Evolutionary conservation across 1,140 invertebrate genomes (phyloP).

Genomic region (Magallana gigas): DNA sequence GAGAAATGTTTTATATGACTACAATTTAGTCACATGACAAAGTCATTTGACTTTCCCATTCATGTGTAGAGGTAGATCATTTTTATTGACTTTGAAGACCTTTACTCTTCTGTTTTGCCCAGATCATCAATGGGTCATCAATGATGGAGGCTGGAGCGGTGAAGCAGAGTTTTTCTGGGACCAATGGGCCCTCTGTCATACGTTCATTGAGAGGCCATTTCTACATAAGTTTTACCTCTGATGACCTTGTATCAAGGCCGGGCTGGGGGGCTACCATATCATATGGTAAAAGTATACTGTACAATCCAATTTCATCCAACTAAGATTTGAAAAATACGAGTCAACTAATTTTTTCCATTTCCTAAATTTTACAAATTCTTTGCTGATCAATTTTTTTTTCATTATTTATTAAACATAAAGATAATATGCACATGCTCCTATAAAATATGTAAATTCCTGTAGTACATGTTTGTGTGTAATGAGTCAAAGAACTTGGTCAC

Average conservation of each 20-base stretch:
- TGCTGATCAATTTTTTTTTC: no score
- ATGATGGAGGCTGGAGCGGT: background rate
- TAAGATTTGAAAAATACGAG: no score
- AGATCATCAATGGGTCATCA: background rate
- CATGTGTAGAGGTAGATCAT: background rate
- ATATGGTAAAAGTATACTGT: slow-evolving; percentile 51
- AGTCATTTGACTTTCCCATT: background rate
- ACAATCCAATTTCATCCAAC: no score
- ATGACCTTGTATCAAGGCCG: slow-evolving; percentile 55
- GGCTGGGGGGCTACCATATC: slow-evolving; percentile 63
- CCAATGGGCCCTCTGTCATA: background rate
- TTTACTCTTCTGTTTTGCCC: background rate
- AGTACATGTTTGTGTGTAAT: background rate
- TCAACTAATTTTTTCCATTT: no score
- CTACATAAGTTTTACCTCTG: slow-evolving; percentile 52
- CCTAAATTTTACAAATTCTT: no score
- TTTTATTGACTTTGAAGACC: background rate
- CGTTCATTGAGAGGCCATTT: slow-evolving; percentile 43
- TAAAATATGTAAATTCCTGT: no score
- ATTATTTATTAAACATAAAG: no score
- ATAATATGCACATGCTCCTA: no score
- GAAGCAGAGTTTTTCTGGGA: slow-evolving; percentile 16
- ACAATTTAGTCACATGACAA: no score
- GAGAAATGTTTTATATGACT: no score
- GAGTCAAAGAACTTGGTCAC: background rate